Conservation (phyloP, 2,113 vertebrate species). For the Mormyrus iriodes region DNA sequence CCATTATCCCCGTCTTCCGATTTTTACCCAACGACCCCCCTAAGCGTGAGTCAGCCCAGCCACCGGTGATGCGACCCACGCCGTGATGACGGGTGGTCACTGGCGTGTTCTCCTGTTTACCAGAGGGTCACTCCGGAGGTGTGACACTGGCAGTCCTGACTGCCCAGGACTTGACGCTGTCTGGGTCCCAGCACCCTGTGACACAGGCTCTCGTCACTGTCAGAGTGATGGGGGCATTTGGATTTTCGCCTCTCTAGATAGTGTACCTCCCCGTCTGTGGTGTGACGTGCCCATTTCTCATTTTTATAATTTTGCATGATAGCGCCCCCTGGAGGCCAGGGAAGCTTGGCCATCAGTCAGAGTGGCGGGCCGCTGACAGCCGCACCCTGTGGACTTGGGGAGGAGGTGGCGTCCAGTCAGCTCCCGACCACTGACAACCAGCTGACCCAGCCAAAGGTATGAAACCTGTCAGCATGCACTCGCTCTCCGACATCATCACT, state of each 20-base stretch:
- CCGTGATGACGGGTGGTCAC: not conserved
- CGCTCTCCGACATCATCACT: not conserved
- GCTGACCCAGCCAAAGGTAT: constrained; percentile 48
- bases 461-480: not conserved
- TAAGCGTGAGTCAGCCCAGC: constrained; percentile 57
- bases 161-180: not conserved
- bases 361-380: constrained; percentile 39
- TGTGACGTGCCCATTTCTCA: constrained; percentile 4
- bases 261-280: not conserved
- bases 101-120: not conserved
- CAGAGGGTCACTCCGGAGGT: not conserved
- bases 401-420: constrained; percentile 33
- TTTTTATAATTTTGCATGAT: constrained; percentile 15
- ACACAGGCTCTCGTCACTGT: not conserved
- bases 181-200: not conserved
- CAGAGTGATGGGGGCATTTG: constrained; percentile 4
- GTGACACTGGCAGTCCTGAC: not conserved
- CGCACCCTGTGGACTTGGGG: not conserved
- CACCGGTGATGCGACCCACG: not conserved
- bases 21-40: constrained; percentile 56
- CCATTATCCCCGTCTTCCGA: constrained; percentile 70
- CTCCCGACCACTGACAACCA: constrained; percentile 31
- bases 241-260: not conserved
- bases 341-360: constrained; percentile 19
- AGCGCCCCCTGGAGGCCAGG: constrained; percentile 50